Evolutionary conservation across 2,797 vertebrate genomes (phyloP).

Genomic region (Neosilurus hyrtlii): DNA sequence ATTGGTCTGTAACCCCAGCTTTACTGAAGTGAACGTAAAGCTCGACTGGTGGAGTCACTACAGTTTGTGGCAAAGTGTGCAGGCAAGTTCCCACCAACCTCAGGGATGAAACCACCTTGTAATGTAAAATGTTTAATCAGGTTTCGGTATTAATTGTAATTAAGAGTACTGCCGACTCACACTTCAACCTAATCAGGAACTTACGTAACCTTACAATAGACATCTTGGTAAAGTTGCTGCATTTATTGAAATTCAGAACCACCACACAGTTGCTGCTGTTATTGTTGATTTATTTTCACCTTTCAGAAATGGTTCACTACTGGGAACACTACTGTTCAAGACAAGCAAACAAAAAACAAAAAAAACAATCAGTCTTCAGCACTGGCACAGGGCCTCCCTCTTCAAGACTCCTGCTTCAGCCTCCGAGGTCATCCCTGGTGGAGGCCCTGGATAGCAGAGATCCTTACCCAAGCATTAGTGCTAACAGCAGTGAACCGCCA

Average conservation of each 20-base stretch:
- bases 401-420: background rate
- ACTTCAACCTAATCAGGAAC: background rate
- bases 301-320: conserved; percentile 49
- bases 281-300: conserved; percentile 65
- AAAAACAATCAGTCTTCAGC: background rate
- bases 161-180: too few species aligned
- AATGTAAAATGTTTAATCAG: too few species aligned
- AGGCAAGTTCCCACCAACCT: too few species aligned
- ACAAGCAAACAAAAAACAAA: conserved; percentile 51
- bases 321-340: conserved; percentile 62
- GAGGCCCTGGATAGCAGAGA: background rate
- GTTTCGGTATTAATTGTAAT: too few species aligned
- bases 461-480: background rate
- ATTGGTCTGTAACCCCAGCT: too few species aligned
- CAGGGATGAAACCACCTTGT: too few species aligned
- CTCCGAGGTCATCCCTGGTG: background rate
- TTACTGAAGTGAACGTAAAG: too few species aligned
- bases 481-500: conserved; percentile 5
- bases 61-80: too few species aligned
- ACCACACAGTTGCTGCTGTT: conserved; percentile 57
- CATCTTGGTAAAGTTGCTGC: background rate
- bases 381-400: background rate
- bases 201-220: background rate
- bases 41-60: too few species aligned
- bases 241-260: background rate